Percentiles rank a stretch among this genome's conserved stretches.
Evolutionary conservation across 2,888 invertebrate species (phyloP).

Genomic region (Tiliacea citrago): DNA sequence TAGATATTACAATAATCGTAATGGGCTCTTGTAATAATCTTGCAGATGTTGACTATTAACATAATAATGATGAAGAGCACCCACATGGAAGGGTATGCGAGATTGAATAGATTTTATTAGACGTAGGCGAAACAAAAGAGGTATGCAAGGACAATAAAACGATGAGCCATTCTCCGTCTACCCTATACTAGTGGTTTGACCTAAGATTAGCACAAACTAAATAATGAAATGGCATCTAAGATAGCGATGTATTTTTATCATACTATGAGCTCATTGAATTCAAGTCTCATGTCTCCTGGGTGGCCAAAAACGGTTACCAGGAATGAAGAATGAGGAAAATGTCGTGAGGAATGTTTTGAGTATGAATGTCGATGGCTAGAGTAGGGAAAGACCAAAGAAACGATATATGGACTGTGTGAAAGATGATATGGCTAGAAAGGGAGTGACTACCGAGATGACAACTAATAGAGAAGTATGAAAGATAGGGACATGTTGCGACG

Average conservation of each 20-base stretch:
- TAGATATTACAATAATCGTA: slow-evolving; percentile 25
- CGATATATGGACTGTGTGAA: too few relatives aligned
- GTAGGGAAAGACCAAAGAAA: too few relatives aligned
- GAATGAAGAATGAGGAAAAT: too few relatives aligned
- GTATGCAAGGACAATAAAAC: slow-evolving; percentile 62
- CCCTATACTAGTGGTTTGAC: background rate
- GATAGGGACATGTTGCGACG: too few relatives aligned
- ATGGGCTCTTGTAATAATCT: slow-evolving; percentile 30
- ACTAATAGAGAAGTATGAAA: too few relatives aligned
- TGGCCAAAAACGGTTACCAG: background rate
- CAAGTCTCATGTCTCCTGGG: background rate
- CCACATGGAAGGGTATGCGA: slow-evolving; percentile 55
- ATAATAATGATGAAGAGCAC: slow-evolving; percentile 56
- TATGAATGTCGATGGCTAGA: too few relatives aligned
- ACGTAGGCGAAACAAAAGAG: slow-evolving; percentile 67
- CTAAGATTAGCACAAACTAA: background rate
- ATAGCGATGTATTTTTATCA: background rate
- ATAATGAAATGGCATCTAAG: background rate
- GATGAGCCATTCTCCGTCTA: slow-evolving; percentile 45
- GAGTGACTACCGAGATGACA: too few relatives aligned
- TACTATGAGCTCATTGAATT: background rate
- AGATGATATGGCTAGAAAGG: too few relatives aligned
- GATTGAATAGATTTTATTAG: slow-evolving; percentile 53
- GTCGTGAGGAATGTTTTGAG: too few relatives aligned
- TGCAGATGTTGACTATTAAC: slow-evolving; percentile 46